Evolutionary conservation across 1,140 invertebrate genomes (phyloP).

Genomic region (Asbolus verrucosus): DNA sequence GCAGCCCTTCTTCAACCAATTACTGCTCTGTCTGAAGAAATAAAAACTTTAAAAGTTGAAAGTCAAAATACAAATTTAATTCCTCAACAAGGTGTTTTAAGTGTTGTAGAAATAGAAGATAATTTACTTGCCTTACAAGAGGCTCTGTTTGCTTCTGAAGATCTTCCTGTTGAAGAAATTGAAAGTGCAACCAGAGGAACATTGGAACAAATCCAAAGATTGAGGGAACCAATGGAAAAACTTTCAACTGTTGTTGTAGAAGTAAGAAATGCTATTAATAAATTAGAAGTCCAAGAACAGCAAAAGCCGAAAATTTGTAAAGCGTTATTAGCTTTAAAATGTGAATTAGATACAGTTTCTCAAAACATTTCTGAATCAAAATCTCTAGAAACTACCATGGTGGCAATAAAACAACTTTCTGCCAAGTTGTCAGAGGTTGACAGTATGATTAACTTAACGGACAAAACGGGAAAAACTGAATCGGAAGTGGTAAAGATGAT

Average conservation of each 20-base stretch:
- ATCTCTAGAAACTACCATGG: neutral
- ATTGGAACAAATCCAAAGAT: constrained; percentile 11
- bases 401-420: constrained; percentile 28
- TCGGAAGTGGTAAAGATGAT: constrained; percentile 11
- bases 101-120: constrained; percentile 6
- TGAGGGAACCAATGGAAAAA: constrained; percentile 40
- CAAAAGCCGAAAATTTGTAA: constrained; percentile 12
- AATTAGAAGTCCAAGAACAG: constrained; percentile 29
- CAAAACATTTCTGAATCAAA: constrained; percentile 10
- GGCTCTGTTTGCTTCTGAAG: neutral
- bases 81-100: constrained; percentile 26
- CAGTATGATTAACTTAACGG: neutral
- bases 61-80: neutral
- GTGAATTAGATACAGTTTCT: constrained; percentile 25
- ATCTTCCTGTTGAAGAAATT: neutral
- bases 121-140: constrained; percentile 4
- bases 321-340: constrained; percentile 39
- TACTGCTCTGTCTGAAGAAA: neutral
- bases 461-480: constrained; percentile 6
- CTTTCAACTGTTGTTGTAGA: constrained; percentile 19
- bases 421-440: constrained; percentile 12
- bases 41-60: constrained; percentile 1
- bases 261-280: constrained; percentile 11
- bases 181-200: neutral
- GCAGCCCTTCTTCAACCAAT: neutral